Percentiles rank a stretch among this genome's conserved stretches.
phyloP scores from a whole-genome alignment of 2,888 invertebrate species.

The Gastracanthus pulcherrimus region DNA sequence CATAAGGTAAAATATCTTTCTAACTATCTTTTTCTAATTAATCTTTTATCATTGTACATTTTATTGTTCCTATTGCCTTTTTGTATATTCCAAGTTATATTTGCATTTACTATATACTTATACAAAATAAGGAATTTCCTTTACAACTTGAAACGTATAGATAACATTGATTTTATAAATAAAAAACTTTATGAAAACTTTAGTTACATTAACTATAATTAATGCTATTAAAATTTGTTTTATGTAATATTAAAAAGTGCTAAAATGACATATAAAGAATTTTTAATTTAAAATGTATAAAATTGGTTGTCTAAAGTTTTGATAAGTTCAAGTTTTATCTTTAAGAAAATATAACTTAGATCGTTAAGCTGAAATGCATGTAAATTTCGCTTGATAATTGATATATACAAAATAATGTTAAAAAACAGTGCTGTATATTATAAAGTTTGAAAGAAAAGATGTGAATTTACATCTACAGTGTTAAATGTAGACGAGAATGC shows the following conservation, averaged over 20 bases:
- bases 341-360: constrained; percentile 7
- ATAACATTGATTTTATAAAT: too few relatives aligned
- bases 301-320: too few relatives aligned
- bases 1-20: not conserved
- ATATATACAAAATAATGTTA: constrained; percentile 20
- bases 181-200: too few relatives aligned
- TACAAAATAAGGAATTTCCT: too few relatives aligned
- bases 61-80: constrained; percentile 25
- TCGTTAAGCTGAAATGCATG: constrained; percentile 34
- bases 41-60: constrained; percentile 17
- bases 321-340: constrained; percentile 12
- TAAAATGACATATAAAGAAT: too few relatives aligned
- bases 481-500: constrained; percentile 22
- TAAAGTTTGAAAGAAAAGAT: constrained; percentile 39
- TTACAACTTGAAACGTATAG: too few relatives aligned
- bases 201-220: too few relatives aligned
- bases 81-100: not conserved
- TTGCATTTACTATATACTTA: too few relatives aligned
- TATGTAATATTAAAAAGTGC: too few relatives aligned
- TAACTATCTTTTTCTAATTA: not conserved
- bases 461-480: constrained; percentile 3
- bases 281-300: too few relatives aligned
- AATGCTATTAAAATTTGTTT: too few relatives aligned
- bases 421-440: constrained; percentile 35
- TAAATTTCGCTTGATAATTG: constrained; percentile 33